Conservation (phyloP, 2,113 vertebrate genomes). For the Megaceryle maxima region DNA sequence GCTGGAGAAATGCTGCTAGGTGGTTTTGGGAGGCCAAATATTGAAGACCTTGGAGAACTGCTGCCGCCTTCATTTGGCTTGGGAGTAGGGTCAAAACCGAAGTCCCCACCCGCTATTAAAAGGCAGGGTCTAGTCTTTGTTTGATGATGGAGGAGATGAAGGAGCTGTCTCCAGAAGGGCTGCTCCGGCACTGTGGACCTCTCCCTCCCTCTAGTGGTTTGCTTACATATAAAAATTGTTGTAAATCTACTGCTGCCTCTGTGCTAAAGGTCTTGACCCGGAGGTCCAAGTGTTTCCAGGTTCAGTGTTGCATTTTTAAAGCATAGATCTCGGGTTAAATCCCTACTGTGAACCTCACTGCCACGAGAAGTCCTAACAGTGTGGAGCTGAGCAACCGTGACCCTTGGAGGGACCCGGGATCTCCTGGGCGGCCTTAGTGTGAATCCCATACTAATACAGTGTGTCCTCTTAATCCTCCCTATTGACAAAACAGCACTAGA, state of each 20-base stretch:
- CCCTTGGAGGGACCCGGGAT: neutral
- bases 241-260: neutral
- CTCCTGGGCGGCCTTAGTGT: neutral
- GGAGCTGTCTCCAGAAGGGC: neutral
- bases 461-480: neutral
- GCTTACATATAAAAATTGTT: neutral
- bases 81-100: neutral
- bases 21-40: neutral
- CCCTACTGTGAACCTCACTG: neutral
- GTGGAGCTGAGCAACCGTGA: neutral
- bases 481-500: neutral
- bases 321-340: neutral
- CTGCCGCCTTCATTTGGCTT: neutral
- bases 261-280: neutral
- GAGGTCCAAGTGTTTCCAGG: neutral
- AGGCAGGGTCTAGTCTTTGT: neutral
- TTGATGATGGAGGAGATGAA: neutral
- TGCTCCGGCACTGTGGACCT: neutral
- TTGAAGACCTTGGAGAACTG: neutral
- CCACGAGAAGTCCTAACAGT: neutral
- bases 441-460: neutral
- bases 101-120: neutral
- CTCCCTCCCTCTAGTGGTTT: conserved; percentile 68
- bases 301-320: neutral
- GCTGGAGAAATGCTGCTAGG: neutral